Evolutionary conservation across 2,888 invertebrate species (phyloP), one percentile per base, ranked within the genome.

Genomic region (Sinodicranocentrus sp.): DNA sequence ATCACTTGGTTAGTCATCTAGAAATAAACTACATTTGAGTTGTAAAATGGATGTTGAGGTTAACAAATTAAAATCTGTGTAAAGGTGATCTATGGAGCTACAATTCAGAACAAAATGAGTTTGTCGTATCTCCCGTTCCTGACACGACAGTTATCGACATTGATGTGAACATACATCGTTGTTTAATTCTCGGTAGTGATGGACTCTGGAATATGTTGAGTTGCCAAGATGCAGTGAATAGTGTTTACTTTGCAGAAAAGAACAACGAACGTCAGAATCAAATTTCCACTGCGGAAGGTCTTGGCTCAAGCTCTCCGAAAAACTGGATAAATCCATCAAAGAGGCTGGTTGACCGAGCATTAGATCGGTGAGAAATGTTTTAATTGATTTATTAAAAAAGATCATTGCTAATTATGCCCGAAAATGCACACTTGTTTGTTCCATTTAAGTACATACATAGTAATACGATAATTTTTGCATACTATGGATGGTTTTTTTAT

Each of bases 71-170:
- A 44, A 39, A 28, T 75, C 86, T 84, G 87, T 23, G 8, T 89
- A 25, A 88, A 94, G 94, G 98, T 65, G 99, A 99, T 91, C 92
- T 99, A 17, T 99, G 99, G 99, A 98, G 98, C 89, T 98, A 97
- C 91, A 98, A 98, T 91, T 95, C 95, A 1, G 94, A 94, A 82
- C 94, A 94, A 88, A 95, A 97, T 90, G 95, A 96, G 90, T 99
- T 97, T 91, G 95, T 98, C 19, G 98, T 99, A n/a, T 98, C 98
- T 33, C 99, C 99, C 0, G 97, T 97, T 91, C 99, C 99, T 0
- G 99, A 99, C 92, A 96, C 98, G 13, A 94, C 94, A 82, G 97
- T 98, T 1, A 92, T 96, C 84, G 93, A 94, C 85, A 95, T 97
- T 88, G 95, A 97, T 91, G 93, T 96, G 15, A 92, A 93, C 70